Percentiles rank a stretch among this genome's conserved stretches.
Evolutionary conservation across 1,140 invertebrate genomes (phyloP).

Genomic region (Drosophila nebulosa): DNA sequence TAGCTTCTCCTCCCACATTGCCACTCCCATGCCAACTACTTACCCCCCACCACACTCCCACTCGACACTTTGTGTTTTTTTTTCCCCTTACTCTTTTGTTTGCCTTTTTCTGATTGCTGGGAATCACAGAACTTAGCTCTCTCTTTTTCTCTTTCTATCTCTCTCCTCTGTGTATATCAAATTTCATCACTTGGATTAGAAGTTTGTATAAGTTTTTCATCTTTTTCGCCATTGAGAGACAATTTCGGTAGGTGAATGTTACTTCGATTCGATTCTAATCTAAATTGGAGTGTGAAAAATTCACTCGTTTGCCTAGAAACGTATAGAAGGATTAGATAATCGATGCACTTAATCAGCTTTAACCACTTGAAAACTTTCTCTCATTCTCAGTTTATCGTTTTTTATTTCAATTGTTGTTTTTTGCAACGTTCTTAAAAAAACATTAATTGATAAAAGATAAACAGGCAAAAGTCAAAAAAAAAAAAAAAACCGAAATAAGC

Average conservation of each 20-base stretch:
- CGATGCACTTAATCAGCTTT: no score
- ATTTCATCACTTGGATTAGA: conserved; percentile 14
- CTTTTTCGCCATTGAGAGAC: background rate
- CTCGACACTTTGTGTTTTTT: background rate
- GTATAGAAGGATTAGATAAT: no score
- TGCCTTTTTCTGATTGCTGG: conserved; percentile 20
- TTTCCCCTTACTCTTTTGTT: background rate
- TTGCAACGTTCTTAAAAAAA: background rate
- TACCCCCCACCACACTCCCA: no score
- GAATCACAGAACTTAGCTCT: no score
- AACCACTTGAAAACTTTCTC: no score
- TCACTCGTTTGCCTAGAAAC: no score
- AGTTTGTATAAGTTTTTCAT: background rate
- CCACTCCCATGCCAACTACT: background rate
- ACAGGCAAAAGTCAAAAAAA: conserved; percentile 35
- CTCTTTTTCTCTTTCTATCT: no score
- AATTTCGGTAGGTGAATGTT: no score
- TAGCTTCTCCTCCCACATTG: background rate
- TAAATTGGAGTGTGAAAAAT: no score
- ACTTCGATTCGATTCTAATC: no score
- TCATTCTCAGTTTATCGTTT: background rate
- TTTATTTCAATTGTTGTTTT: background rate
- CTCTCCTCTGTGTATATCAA: no score
- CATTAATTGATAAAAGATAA: conserved; percentile 40
- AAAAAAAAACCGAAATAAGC: no score